Evolutionary conservation across 2,113 vertebrate genomes (phyloP), one percentile per base, ranked within the genome.

Genomic region (Datnioides undecimradiatus): DNA sequence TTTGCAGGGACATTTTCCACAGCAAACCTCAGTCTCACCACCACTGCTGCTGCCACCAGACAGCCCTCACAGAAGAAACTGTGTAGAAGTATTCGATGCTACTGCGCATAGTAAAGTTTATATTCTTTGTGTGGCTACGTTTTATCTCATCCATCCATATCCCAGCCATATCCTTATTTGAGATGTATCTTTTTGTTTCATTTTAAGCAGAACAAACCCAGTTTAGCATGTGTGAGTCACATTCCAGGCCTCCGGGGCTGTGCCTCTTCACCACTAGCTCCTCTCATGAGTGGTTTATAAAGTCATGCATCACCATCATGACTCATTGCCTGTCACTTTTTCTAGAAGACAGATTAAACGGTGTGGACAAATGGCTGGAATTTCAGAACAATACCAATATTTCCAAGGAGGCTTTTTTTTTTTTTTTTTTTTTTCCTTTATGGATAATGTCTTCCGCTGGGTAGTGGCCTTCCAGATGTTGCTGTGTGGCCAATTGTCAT

Each of bases 361-460:
- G 45, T 55, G 72, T 74, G 73, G 86, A 88, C 88, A 84, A 87
- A 80, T 79, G 79, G 82, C 76, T 86, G 82, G 80, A 88, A 85
- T 87, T 86, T 88, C 71, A 80, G 75, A 91, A 92, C 83, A 87
- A 90, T 83, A 48, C 71, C 80, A 82, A 75, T 77, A 77, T 83
- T 85, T 85, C 84, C 79, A 73, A 52, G 81, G 74, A 87, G 76
- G 72, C 66, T 60, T 83, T 17, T 25, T 62, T 60, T 86, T 17
- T 23, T 49, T 40, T 63, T 60, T 83, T 17, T 25, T 62, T 60
- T 86, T 17, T 23, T 49, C 40, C 74, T 83, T 80, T 40, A 73
- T 66, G 84, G 76, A 82, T 79, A 69, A 74, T 86, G 70, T 88
- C 80, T 79, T 85, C 79, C 14, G 55, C 58, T 73, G 55, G 81